Evolutionary conservation across 2,113 vertebrate species (phyloP).

Genomic region (Tonatia bakeri): DNA sequence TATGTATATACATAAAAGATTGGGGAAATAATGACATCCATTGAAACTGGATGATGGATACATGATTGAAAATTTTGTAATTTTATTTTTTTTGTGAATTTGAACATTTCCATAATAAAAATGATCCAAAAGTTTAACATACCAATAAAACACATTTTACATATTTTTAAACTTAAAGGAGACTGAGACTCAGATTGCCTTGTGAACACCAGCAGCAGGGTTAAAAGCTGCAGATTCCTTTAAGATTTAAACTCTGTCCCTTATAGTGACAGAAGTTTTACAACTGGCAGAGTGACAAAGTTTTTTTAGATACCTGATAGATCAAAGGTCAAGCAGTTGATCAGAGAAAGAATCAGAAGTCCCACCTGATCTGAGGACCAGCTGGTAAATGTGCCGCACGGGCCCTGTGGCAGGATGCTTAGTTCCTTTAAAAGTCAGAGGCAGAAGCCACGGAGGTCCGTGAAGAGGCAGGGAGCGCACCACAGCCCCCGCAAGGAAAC

Average conservation of each 20-base stretch:
- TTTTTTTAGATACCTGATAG: not conserved
- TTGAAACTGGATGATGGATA: not conserved
- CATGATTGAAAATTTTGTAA: not conserved
- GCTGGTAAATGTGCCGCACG: not conserved
- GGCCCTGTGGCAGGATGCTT: not conserved
- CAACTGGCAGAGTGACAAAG: not conserved
- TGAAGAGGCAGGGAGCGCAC: not conserved
- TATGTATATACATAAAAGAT: not conserved
- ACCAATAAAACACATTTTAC: not conserved
- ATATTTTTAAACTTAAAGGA: not conserved
- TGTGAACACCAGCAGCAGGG: no score
- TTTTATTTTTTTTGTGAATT: not conserved
- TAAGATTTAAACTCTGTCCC: not conserved
- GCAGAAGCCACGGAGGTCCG: not conserved
- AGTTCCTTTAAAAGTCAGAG: not conserved
- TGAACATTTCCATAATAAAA: conserved; percentile 20
- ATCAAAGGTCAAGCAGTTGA: conserved; percentile 29
- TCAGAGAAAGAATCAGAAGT: not conserved
- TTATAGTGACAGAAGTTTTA: not conserved
- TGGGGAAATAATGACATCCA: not conserved
- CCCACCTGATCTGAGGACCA: not conserved
- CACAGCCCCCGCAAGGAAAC: fast-evolving
- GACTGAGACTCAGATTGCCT: not conserved
- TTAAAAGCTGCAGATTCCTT: not conserved
- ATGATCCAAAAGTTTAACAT: not conserved